These are phyloP conservation scores for Andricus grossulariae DNA, from an alignment of 1,140 invertebrate genomes.

Conservation along the genomic window DNA sequence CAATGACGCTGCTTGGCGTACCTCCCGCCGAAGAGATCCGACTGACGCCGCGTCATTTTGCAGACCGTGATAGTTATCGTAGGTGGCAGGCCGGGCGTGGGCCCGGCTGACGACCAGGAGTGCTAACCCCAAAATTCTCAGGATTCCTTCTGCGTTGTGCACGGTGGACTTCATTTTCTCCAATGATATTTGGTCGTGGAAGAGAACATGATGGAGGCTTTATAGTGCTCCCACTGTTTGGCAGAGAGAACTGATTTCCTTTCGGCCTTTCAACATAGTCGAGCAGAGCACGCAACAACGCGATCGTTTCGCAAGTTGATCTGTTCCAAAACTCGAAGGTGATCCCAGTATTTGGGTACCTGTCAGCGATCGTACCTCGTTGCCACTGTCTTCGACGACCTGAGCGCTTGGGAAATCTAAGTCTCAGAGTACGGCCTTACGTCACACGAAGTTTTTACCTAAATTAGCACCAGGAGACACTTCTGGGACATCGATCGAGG, in stretches of 20 bases:
- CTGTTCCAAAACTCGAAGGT: not conserved
- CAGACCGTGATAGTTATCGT: constrained; percentile 43
- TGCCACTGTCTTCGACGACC: not conserved
- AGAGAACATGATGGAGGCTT: constrained; percentile 44
- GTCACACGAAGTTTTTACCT: constrained; percentile 47
- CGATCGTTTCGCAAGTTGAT: constrained; percentile 48
- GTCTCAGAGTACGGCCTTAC: constrained; percentile 43
- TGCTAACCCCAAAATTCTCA: constrained; percentile 42
- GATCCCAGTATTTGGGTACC: not conserved
- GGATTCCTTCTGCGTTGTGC: constrained; percentile 7
- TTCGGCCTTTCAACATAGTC: too few species aligned
- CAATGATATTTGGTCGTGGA: constrained; percentile 31
- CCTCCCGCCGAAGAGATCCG: constrained; percentile 53
- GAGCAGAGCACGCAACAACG: constrained; percentile 48
- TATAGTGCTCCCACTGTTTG: constrained; percentile 49
- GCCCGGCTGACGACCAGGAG: constrained; percentile 36
- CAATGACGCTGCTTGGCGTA: constrained; percentile 46
- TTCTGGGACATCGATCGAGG: not conserved
- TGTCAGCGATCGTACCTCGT: too few species aligned
- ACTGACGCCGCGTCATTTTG: constrained; percentile 46
- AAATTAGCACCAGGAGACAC: constrained; percentile 45
- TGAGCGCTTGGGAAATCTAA: constrained; percentile 46
- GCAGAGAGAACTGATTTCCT: constrained; percentile 40
- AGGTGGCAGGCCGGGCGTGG: constrained; percentile 42
- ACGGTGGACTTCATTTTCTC: constrained; percentile 49